These are phyloP conservation scores for Alouatta palliata DNA, from an alignment of 2,113 vertebrate species.

Conservation along the genomic window DNA sequence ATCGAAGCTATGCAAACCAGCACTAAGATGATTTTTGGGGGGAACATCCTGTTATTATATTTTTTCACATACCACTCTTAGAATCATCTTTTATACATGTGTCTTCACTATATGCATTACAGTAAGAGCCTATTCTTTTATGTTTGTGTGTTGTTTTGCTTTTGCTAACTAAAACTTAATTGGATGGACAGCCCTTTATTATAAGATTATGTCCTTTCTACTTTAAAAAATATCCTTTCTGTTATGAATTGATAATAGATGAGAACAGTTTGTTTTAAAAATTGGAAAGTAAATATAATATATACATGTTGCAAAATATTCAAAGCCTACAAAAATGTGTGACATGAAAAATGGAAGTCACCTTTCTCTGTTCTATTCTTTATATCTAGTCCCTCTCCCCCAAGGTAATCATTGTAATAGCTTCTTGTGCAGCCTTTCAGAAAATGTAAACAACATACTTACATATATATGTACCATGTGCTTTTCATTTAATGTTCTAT, in stretches of 20 bases:
- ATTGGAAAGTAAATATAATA: background rate
- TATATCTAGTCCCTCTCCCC: background rate
- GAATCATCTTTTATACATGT: background rate
- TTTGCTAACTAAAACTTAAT: conserved; percentile 4
- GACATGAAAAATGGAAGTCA: background rate
- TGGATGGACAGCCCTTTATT: background rate
- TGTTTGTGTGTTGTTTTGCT: background rate
- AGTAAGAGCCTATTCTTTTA: background rate
- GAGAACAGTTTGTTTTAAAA: background rate
- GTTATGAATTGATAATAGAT: background rate
- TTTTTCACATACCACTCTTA: background rate
- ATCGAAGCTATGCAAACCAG: background rate
- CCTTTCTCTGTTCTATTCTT: background rate
- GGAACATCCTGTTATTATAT: background rate
- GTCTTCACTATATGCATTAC: background rate
- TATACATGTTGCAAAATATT: background rate
- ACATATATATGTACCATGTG: background rate
- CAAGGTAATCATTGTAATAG: background rate
- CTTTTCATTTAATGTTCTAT: conserved; percentile 16
- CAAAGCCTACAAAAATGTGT: background rate
- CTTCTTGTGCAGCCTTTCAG: background rate
- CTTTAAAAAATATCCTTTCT: background rate
- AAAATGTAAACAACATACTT: conserved; percentile 17
- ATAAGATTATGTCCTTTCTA: background rate
- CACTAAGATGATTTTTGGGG: background rate